A percentile compares a stretch with the other conserved stretches of the same genome.
Evolutionary conservation across 2,888 invertebrate species (phyloP).

Genomic region (Cosmia pyralina): DNA sequence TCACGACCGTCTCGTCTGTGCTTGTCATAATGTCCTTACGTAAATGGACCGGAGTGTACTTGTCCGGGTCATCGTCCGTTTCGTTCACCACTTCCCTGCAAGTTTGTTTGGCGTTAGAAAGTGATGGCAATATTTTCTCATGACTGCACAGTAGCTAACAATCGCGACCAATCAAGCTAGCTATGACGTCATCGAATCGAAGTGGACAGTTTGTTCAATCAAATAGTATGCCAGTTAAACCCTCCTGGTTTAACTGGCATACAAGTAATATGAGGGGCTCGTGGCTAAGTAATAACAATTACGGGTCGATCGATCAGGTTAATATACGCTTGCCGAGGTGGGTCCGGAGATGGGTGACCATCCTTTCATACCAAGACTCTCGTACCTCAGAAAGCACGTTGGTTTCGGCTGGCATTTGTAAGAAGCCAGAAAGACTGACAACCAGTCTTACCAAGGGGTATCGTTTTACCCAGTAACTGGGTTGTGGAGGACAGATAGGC

Average conservation of each 20-base stretch:
- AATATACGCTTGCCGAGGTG: background rate
- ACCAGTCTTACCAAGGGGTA: too few relatives aligned
- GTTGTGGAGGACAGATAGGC: too few relatives aligned
- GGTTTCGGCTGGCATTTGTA: conserved; percentile 15
- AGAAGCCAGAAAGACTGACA: background rate
- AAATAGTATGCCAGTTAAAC: background rate
- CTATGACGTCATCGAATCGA: background rate
- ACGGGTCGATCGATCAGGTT: background rate
- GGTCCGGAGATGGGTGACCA: background rate
- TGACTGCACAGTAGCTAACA: background rate
- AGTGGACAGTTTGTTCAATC: background rate
- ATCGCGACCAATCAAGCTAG: background rate
- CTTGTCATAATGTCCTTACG: conserved; percentile 74
- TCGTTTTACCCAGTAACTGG: too few relatives aligned
- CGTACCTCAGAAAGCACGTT: background rate
- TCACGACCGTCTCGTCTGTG: conserved; percentile 74
- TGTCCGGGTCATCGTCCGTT: conserved; percentile 58
- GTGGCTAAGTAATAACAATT: background rate
- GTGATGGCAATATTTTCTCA: conserved; percentile 2
- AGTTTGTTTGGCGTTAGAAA: conserved; percentile 11
- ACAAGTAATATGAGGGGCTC: background rate
- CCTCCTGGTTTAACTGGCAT: background rate
- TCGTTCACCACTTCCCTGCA: conserved; percentile 80
- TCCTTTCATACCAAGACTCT: background rate
- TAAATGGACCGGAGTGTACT: conserved; percentile 74